A percentile compares a stretch with the other conserved stretches of the same genome.
These are phyloP conservation scores for Polypterus bichir DNA, from an alignment of 2,113 vertebrate species.

Conservation along the genomic window DNA sequence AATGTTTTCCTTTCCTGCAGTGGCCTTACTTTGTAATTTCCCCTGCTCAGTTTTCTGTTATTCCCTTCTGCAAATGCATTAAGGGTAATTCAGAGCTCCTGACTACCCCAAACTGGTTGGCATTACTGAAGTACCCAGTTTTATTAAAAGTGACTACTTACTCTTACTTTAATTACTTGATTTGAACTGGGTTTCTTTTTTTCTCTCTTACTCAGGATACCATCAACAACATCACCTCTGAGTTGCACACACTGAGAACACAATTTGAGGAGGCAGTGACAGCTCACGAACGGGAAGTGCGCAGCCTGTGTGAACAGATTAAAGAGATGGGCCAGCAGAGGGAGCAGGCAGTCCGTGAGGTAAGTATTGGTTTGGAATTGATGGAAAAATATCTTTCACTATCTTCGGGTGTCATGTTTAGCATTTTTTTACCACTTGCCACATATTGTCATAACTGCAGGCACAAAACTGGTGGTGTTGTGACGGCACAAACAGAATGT, in stretches of 20 bases:
- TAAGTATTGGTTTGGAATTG: slow-evolving; percentile 12
- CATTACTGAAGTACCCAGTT: no score
- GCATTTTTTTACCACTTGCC: not conserved
- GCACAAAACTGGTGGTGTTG: not conserved
- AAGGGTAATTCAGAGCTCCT: not conserved
- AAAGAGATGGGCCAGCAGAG: slow-evolving; percentile 34
- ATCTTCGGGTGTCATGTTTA: not conserved
- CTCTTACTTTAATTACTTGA: no score
- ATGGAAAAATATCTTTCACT: not conserved
- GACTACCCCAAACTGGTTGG: no score
- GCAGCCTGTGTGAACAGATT: slow-evolving; percentile 37
- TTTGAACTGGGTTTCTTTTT: not conserved
- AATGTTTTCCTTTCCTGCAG: no score
- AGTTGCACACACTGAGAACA: slow-evolving; percentile 37
- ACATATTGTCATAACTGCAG: not conserved
- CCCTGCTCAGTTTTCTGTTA: not conserved
- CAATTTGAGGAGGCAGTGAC: slow-evolving; percentile 48
- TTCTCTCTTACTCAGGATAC: slow-evolving; percentile 30
- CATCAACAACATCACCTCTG: slow-evolving; percentile 18
- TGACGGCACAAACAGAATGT: no score
- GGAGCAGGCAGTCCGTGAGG: slow-evolving; percentile 36
- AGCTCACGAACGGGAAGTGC: slow-evolving; percentile 34
- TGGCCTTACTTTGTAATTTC: no score
- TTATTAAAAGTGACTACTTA: no score
- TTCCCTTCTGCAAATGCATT: no score